These are phyloP conservation scores for Strigamia maritima DNA, from an alignment of 2,888 invertebrate species.

Conservation along the genomic window DNA sequence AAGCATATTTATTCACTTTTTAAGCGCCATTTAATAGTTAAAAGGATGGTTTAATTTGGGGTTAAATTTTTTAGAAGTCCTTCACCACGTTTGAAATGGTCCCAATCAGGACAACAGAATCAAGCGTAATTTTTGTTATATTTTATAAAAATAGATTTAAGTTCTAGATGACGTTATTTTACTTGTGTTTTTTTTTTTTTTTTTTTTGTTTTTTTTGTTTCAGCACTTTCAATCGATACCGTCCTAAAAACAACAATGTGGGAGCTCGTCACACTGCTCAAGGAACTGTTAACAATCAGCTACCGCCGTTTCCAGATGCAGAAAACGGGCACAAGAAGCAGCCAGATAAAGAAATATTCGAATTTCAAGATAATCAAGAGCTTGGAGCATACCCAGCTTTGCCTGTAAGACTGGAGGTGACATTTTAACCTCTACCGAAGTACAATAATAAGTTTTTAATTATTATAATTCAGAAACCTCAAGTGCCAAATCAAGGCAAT, in stretches of 20 bases:
- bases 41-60: neutral
- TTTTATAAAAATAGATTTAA: neutral
- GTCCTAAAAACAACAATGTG: conserved; percentile 4
- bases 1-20: no score
- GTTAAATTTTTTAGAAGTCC: conserved; percentile 33
- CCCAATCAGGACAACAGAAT: conserved; percentile 36
- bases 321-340: neutral
- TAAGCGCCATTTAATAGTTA: neutral
- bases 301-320: neutral
- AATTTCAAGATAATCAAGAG: conserved; percentile 19
- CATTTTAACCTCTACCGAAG: no score
- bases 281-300: neutral
- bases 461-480: neutral
- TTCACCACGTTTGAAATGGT: conserved; percentile 39
- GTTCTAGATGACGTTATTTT: neutral
- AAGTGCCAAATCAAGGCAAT: neutral
- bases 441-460: neutral
- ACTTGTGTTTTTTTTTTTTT: neutral
- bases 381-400: neutral
- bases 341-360: conserved; percentile 12
- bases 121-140: conserved; percentile 29
- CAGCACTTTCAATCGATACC: neutral
- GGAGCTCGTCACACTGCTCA: neutral
- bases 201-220: neutral
- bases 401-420: neutral